phyloP scores from a whole-genome alignment of 2,113 vertebrate genomes.

The Cyprinodon variegatus region DNA sequence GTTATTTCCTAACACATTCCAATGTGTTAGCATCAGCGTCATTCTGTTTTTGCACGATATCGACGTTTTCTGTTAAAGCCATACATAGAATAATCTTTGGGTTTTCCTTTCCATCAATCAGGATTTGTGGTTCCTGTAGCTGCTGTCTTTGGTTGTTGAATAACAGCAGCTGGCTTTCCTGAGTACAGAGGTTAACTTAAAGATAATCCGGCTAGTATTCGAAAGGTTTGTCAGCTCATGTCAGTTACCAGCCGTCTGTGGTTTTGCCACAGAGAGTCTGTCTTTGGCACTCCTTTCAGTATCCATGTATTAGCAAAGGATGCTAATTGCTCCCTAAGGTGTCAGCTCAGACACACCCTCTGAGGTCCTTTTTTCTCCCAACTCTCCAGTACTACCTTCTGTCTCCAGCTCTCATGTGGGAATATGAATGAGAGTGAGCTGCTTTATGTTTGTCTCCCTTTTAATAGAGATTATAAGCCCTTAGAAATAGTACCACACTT shows the following conservation, averaged over 20 bases:
- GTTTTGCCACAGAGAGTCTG: background rate
- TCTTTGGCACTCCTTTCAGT: background rate
- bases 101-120: constrained; percentile 26
- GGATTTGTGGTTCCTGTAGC: constrained; percentile 22
- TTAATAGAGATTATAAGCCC: constrained; percentile 4
- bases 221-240: background rate
- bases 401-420: constrained; percentile 39
- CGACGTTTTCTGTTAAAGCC: constrained; percentile 49
- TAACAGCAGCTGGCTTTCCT: constrained; percentile 14
- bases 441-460: constrained; percentile 12
- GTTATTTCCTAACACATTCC: constrained; percentile 52
- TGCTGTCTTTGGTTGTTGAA: constrained; percentile 20
- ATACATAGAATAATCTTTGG: constrained; percentile 27
- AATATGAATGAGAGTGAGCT: constrained; percentile 43
- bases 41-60: constrained; percentile 57
- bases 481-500: constrained; percentile 15
- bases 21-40: constrained; percentile 40
- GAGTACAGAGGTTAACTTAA: background rate
- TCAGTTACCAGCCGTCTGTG: background rate
- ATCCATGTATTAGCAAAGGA: background rate
- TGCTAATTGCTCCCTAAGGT: background rate
- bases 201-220: background rate
- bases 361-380: constrained; percentile 12
- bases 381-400: constrained; percentile 32
- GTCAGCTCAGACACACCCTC: constrained; percentile 5